Base-by-base conservation (phyloP, 2,113 vertebrate genomes). In the Charadrius vociferus region DNA sequence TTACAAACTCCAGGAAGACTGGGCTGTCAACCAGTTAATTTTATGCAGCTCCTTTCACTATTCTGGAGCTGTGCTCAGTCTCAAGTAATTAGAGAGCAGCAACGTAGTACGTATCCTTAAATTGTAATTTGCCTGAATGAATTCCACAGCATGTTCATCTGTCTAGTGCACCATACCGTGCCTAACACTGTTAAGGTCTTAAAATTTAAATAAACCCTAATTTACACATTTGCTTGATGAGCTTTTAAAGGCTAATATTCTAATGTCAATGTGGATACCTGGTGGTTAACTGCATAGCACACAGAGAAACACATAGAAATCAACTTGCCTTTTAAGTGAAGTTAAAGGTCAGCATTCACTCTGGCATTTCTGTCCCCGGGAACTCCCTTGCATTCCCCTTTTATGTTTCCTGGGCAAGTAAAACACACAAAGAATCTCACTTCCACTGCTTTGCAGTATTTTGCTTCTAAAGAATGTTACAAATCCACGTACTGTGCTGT, bases 381-480 rank as follows among this genome's bases (percentile, higher is more conserved):
- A 95, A 86, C 80, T 91, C 83, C 59, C 72, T 26, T 93, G 52
- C 80, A 86, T 86, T 94, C 92, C 68, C 45, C 21, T 23, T 59
- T 78, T 95, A 49, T 66, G 70, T 75, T 86, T 88, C 67, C 71
- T 62, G 43, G 66, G 81, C 85, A 93, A 73, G 37, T 70, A 77
- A 88, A 6, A 66, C n/a, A 90, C 55, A 62, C 63, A 83, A 66
- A 83, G 75, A 74, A 78, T 81, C 62, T 87, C 0, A 0, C 47
- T 88, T 77, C 74, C 29, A 74, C 86, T 65, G 61, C 37, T 81
- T 75, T 74, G 53, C 45, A 83, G 74, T 45, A 45, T n/a, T 88
- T 68, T 8, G n/a, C 55, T 95, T 71, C 74, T 91, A 30, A 86
- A 75, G 80, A 93, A 86, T 84, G 83, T 63, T 93, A 92, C n/a